phyloP scores from a whole-genome alignment of 2,888 invertebrate genomes.

The Syrphus vitripennis region DNA sequence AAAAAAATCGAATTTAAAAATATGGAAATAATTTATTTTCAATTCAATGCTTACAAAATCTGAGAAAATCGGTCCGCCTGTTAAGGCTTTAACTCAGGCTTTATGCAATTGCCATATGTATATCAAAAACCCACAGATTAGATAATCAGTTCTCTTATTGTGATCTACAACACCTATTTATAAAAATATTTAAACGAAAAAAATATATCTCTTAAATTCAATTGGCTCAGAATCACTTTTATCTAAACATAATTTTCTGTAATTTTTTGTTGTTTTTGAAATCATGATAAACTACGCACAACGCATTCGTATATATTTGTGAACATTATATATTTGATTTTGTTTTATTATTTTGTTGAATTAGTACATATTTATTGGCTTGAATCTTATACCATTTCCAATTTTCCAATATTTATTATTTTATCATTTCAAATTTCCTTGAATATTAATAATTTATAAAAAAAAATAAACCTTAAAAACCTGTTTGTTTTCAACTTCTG shows the following conservation, averaged over 20 bases:
- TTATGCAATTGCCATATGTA: no score
- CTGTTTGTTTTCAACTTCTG: constrained; percentile 65
- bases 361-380: constrained; percentile 37
- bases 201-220: no score
- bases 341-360: neutral
- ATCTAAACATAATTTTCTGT: neutral
- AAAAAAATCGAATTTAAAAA: no score
- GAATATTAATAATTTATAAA: neutral
- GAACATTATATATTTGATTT: constrained; percentile 10
- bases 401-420: constrained; percentile 13
- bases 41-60: no score
- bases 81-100: no score
- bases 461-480: neutral
- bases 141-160: no score
- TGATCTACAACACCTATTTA: no score
- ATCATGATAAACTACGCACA: constrained; percentile 11
- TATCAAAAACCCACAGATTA: no score
- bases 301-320: constrained; percentile 19
- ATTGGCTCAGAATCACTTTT: no score
- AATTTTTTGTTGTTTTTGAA: neutral
- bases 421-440: constrained; percentile 5
- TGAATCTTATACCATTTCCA: neutral
- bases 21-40: no score
- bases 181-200: no score
- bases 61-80: no score